phyloP scores from a whole-genome alignment of 2,113 vertebrate genomes.

The Cyrtonyx montezumae region DNA sequence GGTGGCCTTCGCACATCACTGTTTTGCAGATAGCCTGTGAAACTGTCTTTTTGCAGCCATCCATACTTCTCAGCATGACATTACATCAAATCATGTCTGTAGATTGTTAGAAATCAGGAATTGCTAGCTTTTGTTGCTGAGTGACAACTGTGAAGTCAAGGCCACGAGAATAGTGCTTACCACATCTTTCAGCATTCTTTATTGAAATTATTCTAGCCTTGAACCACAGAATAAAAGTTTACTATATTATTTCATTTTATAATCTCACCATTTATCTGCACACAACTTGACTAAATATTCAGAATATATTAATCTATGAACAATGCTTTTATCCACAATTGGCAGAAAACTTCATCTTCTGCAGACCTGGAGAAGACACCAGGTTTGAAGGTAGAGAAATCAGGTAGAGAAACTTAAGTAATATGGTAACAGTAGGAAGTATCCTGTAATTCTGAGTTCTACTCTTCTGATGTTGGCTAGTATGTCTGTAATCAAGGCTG shows the following conservation, averaged over 20 bases:
- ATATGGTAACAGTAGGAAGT: background rate
- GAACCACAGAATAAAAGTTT: background rate
- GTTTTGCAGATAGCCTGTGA: background rate
- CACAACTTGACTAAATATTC: background rate
- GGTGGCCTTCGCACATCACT: background rate
- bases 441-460: background rate
- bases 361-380: background rate
- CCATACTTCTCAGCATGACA: background rate
- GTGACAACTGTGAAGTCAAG: background rate
- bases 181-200: background rate
- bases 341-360: background rate
- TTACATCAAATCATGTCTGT: background rate
- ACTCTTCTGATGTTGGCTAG: background rate
- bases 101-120: background rate
- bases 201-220: background rate
- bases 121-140: background rate
- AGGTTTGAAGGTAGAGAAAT: background rate
- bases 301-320: background rate
- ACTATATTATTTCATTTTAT: background rate
- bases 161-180: background rate
- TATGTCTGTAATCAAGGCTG: background rate
- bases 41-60: background rate
- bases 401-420: background rate
- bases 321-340: background rate
- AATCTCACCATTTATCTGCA: background rate